Conservation (phyloP, 2,113 vertebrate genomes). For the human (Homo sapiens) region DNA sequence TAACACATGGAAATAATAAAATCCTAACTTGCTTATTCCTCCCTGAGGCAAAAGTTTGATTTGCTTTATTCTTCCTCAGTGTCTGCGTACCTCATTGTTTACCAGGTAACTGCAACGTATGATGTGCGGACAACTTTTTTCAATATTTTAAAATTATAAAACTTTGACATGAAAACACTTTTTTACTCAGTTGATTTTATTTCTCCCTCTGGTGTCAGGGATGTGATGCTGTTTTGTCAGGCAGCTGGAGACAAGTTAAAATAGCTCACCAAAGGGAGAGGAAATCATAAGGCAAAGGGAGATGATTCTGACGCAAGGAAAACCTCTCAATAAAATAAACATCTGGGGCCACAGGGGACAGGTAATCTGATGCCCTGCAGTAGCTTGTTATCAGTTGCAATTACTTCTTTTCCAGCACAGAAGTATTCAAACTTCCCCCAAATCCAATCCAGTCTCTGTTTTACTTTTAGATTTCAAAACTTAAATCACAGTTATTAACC, state of each 20-base stretch:
- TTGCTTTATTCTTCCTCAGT: not conserved
- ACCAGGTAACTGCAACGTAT: slow-evolving; percentile 4
- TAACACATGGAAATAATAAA: slow-evolving; percentile 75
- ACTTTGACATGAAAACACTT: not conserved
- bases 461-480: slow-evolving; percentile 51
- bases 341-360: not conserved
- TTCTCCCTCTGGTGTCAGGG: slow-evolving; percentile 23
- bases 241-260: slow-evolving; percentile 35
- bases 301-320: not conserved
- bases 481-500: slow-evolving; percentile 49
- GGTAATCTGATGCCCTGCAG: not conserved
- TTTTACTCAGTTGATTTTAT: slow-evolving; percentile 32
- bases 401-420: not conserved
- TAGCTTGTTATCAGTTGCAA: not conserved
- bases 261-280: not conserved
- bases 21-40: slow-evolving; percentile 48
- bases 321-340: not conserved
- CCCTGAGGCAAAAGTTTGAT: slow-evolving; percentile 61
- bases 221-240: not conserved
- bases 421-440: not conserved
- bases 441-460: not conserved
- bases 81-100: slow-evolving; percentile 32
- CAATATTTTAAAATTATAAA: slow-evolving; percentile 41
- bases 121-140: slow-evolving; percentile 4
- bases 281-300: not conserved